phyloP scores from a whole-genome alignment of 2,797 vertebrate species.

The Sylvia borin region DNA sequence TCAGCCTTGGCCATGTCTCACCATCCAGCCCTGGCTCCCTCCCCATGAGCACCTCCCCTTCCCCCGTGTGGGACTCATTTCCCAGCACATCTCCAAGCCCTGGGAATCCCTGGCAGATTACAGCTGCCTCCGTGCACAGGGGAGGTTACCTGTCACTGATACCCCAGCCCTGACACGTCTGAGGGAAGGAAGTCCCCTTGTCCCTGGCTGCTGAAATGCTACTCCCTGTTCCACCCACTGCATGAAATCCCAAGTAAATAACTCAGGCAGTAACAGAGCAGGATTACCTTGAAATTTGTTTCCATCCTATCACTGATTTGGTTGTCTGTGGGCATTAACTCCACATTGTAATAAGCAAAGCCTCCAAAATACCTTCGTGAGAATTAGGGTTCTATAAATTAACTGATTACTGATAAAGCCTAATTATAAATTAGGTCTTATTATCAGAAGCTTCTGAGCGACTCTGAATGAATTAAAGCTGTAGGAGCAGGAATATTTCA shows the following conservation, averaged over 20 bases:
- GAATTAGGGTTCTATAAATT: slow-evolving; percentile 78
- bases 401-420: slow-evolving; percentile 81
- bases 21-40: neutral
- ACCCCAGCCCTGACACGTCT: neutral
- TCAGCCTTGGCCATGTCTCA: neutral
- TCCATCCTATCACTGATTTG: slow-evolving; percentile 50
- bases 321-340: slow-evolving; percentile 64
- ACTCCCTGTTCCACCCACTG: neutral
- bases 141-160: neutral
- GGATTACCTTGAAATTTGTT: slow-evolving; percentile 73
- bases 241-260: neutral
- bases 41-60: neutral
- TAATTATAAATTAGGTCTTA: slow-evolving; percentile 82
- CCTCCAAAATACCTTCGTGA: slow-evolving; percentile 56
- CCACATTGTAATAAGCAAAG: slow-evolving; percentile 65
- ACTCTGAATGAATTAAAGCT: slow-evolving; percentile 75
- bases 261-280: neutral
- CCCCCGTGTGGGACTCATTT: rapidly evolving
- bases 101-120: neutral
- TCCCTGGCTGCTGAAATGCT: neutral
- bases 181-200: neutral
- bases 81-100: neutral
- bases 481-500: slow-evolving; percentile 73
- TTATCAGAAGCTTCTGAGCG: slow-evolving; percentile 77
- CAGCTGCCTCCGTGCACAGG: neutral